A percentile compares a stretch with the other conserved stretches of the same genome.
These are phyloP conservation scores for Torymus auratus DNA, from an alignment of 2,888 invertebrate genomes.

Conservation along the genomic window DNA sequence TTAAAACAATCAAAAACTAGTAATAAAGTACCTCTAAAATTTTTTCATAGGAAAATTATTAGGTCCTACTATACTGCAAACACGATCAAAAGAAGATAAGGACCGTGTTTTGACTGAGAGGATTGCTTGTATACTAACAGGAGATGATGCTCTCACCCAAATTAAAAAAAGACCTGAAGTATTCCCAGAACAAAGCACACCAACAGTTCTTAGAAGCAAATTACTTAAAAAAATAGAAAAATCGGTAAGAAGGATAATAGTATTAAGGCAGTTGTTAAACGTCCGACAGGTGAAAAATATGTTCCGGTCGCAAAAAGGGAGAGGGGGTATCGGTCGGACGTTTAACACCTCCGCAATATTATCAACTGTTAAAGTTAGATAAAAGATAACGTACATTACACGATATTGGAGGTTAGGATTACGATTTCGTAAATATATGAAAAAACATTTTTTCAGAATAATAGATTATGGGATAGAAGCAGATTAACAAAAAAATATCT, in stretches of 20 bases:
- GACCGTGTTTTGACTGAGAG: constrained; percentile 75
- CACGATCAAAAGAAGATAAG: constrained; percentile 72
- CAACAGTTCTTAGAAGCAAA: constrained; percentile 62
- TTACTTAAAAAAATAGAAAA: constrained; percentile 64
- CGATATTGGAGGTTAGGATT: constrained; percentile 24
- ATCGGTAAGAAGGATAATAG: constrained; percentile 62
- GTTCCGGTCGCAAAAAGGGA: too few relatives aligned
- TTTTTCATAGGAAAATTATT: constrained; percentile 63
- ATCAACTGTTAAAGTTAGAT: neutral
- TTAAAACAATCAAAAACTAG: neutral
- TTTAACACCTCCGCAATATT: too few relatives aligned
- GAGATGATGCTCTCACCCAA: constrained; percentile 71
- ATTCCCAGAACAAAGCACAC: constrained; percentile 25
- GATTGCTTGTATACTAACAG: constrained; percentile 76
- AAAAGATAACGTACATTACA: neutral
- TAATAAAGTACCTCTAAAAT: neutral
- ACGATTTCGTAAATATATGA: constrained; percentile 11
- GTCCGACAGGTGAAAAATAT: too few relatives aligned
- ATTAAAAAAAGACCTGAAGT: constrained; percentile 15
- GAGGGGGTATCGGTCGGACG: too few relatives aligned
- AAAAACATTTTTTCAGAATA: constrained; percentile 60
- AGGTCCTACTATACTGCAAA: constrained; percentile 71
- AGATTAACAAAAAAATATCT: constrained; percentile 61
- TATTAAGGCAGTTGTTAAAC: too few relatives aligned
- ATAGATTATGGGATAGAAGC: constrained; percentile 70